Evolutionary conservation across 2,888 invertebrate species (phyloP), one percentile per base, ranked within the genome.

Genomic region (Torymus texanus): DNA sequence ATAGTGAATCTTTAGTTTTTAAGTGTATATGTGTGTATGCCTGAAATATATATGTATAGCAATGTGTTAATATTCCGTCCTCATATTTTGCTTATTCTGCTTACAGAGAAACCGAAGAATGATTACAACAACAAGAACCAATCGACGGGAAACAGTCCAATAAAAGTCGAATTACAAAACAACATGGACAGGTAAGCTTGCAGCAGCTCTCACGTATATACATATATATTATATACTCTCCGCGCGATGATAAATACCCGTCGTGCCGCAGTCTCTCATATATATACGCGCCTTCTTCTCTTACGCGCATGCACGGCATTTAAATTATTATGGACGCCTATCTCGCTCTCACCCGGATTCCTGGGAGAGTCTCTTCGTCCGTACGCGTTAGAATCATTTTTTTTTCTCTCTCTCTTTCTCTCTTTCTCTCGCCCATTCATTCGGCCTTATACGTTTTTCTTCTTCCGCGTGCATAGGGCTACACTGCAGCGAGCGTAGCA

Each of bases 131-230:
- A 89, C 85, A 90, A 90, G 82, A 89, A 92, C 95, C 96, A 90
- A 94, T 96, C 96, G 82, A 95, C 96, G 89, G 96, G 96, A 91
- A 96, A 95, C 92, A 96, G 96, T 93, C 96, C 96, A 86, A 94
- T 94, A 90, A 95, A 95, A 92, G 94, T 94, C 88, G 92, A 91
- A 85, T 90, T 91, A 83, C 91, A 91, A 85, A 92, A 91, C 88
- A 91, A 91, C 88, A 90, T 91, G 87, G 91, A 92, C 87, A 91
- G 91, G 92, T 92, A 87, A 89, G 29, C 53, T 29, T 41, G 61
- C 21, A 18, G 10, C 21, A 8, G 58, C n/a, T 63, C 13, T 18
- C 56, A 18, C 55, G 14, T 41, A 55, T 76, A 66, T 66, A 8
- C 8, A 29, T 3, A 41, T 41, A 41, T 41, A 41, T 41, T 41